These are phyloP conservation scores for Pangasius larnaudii DNA, from an alignment of 2,797 vertebrate species.

Conservation along the genomic window DNA sequence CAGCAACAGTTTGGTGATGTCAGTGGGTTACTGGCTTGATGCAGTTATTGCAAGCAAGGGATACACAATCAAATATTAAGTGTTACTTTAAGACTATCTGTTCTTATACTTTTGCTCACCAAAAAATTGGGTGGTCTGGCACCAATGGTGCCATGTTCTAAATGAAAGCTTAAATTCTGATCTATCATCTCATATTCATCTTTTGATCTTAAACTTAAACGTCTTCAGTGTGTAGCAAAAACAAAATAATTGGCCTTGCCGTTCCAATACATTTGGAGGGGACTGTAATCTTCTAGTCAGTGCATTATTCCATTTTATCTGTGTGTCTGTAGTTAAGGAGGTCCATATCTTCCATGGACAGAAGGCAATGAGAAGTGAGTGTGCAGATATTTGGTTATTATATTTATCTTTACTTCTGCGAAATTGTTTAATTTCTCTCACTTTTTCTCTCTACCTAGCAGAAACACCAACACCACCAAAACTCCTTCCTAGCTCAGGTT, in stretches of 20 bases:
- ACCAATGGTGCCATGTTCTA: too few relatives aligned
- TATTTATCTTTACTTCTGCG: background rate
- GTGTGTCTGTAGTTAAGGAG: background rate
- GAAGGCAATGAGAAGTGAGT: background rate
- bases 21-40: too few relatives aligned
- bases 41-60: too few relatives aligned
- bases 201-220: background rate
- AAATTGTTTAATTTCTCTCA: background rate
- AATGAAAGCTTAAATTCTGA: too few relatives aligned
- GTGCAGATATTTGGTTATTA: background rate
- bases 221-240: background rate
- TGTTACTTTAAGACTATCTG: too few relatives aligned
- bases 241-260: too few relatives aligned
- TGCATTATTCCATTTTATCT: background rate
- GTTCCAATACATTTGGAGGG: too few relatives aligned
- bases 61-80: too few relatives aligned
- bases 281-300: background rate
- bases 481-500: background rate
- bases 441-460: background rate
- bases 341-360: background rate
- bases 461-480: background rate
- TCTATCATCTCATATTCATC: too few relatives aligned
- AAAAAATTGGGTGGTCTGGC: too few relatives aligned
- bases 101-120: too few relatives aligned
- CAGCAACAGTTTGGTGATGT: too few relatives aligned